phyloP scores from a whole-genome alignment of 30 jellyfish, hydroid and myxozoan genomes.

The Catostylus mosaicus region DNA sequence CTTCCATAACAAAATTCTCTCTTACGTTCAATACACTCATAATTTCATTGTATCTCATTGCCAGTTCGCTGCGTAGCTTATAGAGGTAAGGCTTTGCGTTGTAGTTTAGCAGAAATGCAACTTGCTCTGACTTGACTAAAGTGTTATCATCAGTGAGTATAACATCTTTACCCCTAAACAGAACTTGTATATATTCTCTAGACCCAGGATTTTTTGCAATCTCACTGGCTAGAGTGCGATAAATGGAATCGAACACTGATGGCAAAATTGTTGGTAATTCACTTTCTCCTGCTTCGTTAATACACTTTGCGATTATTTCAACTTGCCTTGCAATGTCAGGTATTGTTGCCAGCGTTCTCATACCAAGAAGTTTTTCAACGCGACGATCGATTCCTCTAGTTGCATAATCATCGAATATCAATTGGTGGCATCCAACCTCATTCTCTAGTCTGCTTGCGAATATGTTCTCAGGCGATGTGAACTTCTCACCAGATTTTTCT shows the following conservation, averaged over 20 bases:
- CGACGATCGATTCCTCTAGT: background rate
- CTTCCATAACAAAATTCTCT: slow-evolving; percentile 18
- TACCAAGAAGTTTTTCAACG: background rate
- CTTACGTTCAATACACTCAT: slow-evolving; percentile 57
- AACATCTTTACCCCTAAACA: background rate
- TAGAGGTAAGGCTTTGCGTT: slow-evolving; percentile 51
- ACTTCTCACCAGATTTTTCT: background rate
- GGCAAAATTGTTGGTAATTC: background rate
- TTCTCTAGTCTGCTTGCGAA: slow-evolving; percentile 26
- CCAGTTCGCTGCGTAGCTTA: slow-evolving; percentile 20
- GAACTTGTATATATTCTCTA: background rate
- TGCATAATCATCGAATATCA: slow-evolving; percentile 5
- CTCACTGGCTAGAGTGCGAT: background rate
- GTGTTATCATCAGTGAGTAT: slow-evolving; percentile 14
- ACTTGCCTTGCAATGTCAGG: slow-evolving; percentile 15
- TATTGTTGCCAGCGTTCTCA: background rate
- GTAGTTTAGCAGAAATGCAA: slow-evolving; percentile 15
- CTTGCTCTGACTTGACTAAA: slow-evolving; percentile 30
- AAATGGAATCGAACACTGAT: background rate
- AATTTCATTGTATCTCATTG: background rate
- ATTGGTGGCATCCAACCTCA: slow-evolving; percentile 32
- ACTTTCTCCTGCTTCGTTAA: background rate
- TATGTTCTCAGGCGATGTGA: background rate
- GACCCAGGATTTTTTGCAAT: background rate
- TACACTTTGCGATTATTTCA: background rate